A percentile compares a stretch with the other conserved stretches of the same genome.
Evolutionary conservation across 2,797 vertebrate species (phyloP).

Genomic region (Alexandromys oeconomus): DNA sequence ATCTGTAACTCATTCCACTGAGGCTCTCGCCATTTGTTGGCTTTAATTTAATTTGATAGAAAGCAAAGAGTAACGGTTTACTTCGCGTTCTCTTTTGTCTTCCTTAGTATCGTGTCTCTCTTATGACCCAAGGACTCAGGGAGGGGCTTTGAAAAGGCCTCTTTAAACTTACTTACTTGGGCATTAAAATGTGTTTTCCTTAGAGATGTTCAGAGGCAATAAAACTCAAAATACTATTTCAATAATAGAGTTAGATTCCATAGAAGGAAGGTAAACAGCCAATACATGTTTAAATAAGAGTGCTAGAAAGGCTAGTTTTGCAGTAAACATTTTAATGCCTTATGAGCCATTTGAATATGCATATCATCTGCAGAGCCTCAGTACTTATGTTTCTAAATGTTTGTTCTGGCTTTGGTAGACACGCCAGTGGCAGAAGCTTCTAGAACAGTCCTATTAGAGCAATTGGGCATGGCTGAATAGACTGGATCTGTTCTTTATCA

Average conservation of each 20-base stretch:
- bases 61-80: conserved; percentile 76
- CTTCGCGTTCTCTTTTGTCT: conserved; percentile 77
- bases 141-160: conserved; percentile 64
- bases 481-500: neutral
- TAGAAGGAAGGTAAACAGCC: conserved; percentile 65
- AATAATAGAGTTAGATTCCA: conserved; percentile 69
- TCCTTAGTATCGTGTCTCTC: conserved; percentile 74
- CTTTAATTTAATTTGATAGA: conserved; percentile 80
- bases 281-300: conserved; percentile 6
- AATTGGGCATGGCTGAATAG: neutral
- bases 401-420: neutral
- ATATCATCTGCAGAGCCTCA: neutral
- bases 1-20: conserved; percentile 67
- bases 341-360: conserved; percentile 42
- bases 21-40: conserved; percentile 65
- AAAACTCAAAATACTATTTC: conserved; percentile 71
- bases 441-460: neutral
- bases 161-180: conserved; percentile 44
- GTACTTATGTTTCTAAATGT: conserved; percentile 12
- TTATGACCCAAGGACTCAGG: conserved; percentile 17
- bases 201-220: conserved; percentile 59
- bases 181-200: conserved; percentile 66
- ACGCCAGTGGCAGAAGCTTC: neutral
- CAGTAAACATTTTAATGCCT: conserved; percentile 49
- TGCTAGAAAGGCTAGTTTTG: conserved; percentile 46